Percentiles rank a stretch among this genome's conserved stretches.
Evolutionary conservation across 2,888 invertebrate genomes (phyloP).

Genomic region (Euproctis similis): DNA sequence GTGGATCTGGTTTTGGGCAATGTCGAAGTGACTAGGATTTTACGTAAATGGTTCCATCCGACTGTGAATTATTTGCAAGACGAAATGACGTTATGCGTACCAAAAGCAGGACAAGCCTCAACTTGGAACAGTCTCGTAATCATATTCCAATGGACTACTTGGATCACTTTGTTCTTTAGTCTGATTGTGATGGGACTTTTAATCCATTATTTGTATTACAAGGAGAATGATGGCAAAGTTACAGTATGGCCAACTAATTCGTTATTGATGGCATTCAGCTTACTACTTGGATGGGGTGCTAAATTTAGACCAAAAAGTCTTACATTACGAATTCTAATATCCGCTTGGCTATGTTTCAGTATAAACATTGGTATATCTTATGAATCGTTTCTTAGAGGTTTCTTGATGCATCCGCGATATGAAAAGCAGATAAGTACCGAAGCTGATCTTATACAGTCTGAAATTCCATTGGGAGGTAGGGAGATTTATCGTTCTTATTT

Average conservation of each 20-base stretch:
- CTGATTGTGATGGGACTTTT: constrained; percentile 49
- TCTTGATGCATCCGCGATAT: constrained; percentile 70
- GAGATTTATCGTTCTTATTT: constrained; percentile 69
- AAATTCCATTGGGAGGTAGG: constrained; percentile 62
- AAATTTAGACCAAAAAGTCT: constrained; percentile 52
- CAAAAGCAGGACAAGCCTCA: constrained; percentile 53
- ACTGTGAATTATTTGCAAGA: constrained; percentile 68
- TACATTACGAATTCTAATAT: constrained; percentile 60
- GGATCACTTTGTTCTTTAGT: constrained; percentile 54
- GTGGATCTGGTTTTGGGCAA: constrained; percentile 63
- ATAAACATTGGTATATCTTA: constrained; percentile 69
- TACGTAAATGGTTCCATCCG: constrained; percentile 62
- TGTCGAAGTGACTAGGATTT: constrained; percentile 59
- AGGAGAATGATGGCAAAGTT: constrained; percentile 39
- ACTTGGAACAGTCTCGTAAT: constrained; percentile 67
- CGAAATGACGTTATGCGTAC: constrained; percentile 68
- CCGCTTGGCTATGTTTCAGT: constrained; percentile 66
- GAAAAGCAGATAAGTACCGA: constrained; percentile 68
- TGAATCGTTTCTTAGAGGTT: constrained; percentile 68
- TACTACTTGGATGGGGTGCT: constrained; percentile 66
- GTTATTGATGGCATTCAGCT: constrained; percentile 60
- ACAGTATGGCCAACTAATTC: constrained; percentile 68
- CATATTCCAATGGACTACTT: constrained; percentile 66
- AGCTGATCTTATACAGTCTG: constrained; percentile 57
- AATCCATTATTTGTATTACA: constrained; percentile 56